These are phyloP conservation scores for Syngnathus floridae DNA, from an alignment of 2,113 vertebrate species.

Conservation along the genomic window DNA sequence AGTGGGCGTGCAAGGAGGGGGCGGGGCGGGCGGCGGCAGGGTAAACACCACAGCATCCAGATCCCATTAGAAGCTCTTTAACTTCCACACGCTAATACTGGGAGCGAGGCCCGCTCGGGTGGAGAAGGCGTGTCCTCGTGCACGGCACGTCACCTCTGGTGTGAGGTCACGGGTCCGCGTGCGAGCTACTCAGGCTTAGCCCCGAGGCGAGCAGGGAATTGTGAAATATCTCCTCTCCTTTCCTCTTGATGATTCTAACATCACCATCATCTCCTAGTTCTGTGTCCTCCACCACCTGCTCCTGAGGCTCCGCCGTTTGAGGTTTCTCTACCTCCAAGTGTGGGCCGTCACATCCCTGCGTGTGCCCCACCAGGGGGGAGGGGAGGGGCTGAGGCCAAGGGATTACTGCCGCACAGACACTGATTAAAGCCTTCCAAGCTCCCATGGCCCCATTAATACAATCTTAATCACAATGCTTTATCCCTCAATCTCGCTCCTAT, in stretches of 20 bases:
- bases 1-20: constrained; percentile 66
- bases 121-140: constrained; percentile 45
- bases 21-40: constrained; percentile 57
- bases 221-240: neutral
- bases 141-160: constrained; percentile 62
- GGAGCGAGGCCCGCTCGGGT: constrained; percentile 54
- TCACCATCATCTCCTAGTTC: constrained; percentile 30
- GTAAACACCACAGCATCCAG: constrained; percentile 77
- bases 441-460: constrained; percentile 78
- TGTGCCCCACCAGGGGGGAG: constrained; percentile 38
- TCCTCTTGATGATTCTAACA: constrained; percentile 16
- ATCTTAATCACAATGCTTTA: constrained; percentile 79
- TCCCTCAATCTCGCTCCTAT: constrained; percentile 67
- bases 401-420: constrained; percentile 73
- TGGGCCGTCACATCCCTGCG: constrained; percentile 36
- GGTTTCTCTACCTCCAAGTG: constrained; percentile 53
- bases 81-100: constrained; percentile 69
- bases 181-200: constrained; percentile 21
- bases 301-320: constrained; percentile 46
- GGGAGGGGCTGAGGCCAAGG: constrained; percentile 62
- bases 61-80: constrained; percentile 81
- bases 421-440: constrained; percentile 77
- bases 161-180: constrained; percentile 52
- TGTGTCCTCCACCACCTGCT: constrained; percentile 59
- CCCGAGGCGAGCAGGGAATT: too few species aligned